Evolutionary conservation across 2,113 vertebrate species (phyloP).

Genomic region (Hemichromis elongatus): DNA sequence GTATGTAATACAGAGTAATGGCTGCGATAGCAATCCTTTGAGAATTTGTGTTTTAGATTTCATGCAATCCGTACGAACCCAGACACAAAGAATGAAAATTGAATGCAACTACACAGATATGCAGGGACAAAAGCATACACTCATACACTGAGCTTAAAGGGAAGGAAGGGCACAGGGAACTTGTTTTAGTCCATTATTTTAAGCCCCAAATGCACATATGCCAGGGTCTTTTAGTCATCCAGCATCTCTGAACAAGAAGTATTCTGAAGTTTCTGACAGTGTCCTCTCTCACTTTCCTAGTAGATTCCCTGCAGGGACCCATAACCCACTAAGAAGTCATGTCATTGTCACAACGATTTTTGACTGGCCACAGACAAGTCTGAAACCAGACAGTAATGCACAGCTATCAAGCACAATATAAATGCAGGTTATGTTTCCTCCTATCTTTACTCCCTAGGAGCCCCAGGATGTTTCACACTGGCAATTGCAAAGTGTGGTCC

Average conservation of each 20-base stretch:
- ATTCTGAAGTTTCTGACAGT: conserved; percentile 6
- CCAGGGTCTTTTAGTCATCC: neutral
- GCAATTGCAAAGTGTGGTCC: neutral
- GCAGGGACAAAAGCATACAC: neutral
- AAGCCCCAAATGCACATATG: conserved; percentile 1
- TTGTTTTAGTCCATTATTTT: neutral
- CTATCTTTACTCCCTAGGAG: neutral
- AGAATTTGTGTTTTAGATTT: neutral
- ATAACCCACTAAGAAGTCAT: conserved; percentile 5
- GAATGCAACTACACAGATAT: neutral
- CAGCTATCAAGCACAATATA: neutral
- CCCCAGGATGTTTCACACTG: neutral
- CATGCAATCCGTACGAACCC: neutral
- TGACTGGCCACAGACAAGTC: neutral
- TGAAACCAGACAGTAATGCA: neutral
- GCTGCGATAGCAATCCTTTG: neutral
- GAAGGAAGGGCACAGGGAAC: neutral
- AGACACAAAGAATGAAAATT: neutral
- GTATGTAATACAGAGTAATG: neutral
- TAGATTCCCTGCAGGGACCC: conserved; percentile 22
- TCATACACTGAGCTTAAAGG: neutral
- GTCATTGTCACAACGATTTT: conserved; percentile 38
- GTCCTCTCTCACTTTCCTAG: neutral
- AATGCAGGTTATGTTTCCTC: neutral
- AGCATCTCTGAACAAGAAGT: neutral